Evolutionary conservation across 1,140 invertebrate genomes (phyloP), one percentile per base, ranked within the genome.

Genomic region (Intoshia linei): DNA sequence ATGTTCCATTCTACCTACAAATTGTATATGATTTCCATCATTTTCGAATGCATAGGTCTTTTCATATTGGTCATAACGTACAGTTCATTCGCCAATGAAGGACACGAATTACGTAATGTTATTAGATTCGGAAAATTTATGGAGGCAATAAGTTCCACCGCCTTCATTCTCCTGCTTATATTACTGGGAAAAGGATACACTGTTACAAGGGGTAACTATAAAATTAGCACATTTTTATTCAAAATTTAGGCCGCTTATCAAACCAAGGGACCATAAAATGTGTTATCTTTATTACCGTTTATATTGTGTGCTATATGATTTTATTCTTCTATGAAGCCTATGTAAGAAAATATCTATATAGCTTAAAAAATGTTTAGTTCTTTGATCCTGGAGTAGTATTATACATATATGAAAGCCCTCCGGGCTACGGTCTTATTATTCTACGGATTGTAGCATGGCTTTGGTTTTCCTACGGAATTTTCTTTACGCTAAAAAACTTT

Each of bases 141-240:
- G 34, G 68, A 71, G 54, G 66, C 70, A 1, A 52, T 65, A 13
- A 69, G 70, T 42, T 33, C 72, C 69, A 49, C 55, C 24, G 35
- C 50, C 1, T 78, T 74, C 44, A 59, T 81, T 0, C 47, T 77
- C 1, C 57, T 83, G 23, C 58, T 84, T 20, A 57, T 84, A 18
- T 52, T 84, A 14, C 58, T 81, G 47, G 75, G 71, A 0, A 76
- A 83, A 54, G 77, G 78, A 2, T 83, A 71, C 48, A 83, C 77
- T 0, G 70, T 84, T 11, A 83, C 77, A 0, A 63, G 75, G 38
- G 76, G 73, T 0, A 52, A 72, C 2, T 29, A 41, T 23, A 37
- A 36, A 23, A 40, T 33, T 17, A n/a, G 22, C 11, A n/a, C n/a
- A n/a, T n/a, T n/a, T n/a, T n/a, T n/a, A n/a, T n/a, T n/a, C n/a